These are phyloP conservation scores for Diploscapter pachys DNA, from an alignment of 1,140 invertebrate genomes.

Conservation along the genomic window DNA sequence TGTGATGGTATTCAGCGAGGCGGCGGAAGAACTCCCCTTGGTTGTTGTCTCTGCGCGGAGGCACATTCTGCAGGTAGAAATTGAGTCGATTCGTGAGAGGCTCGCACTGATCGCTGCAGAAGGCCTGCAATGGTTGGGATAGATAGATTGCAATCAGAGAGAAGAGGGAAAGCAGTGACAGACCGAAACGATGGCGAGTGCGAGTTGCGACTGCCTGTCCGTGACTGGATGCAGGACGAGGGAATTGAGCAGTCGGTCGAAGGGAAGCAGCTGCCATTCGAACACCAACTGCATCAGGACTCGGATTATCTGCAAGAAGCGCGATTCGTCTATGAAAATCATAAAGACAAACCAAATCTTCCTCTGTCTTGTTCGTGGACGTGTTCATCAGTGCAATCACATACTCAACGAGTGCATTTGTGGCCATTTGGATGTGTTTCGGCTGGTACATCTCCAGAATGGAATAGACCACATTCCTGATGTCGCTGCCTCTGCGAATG, in stretches of 20 bases:
- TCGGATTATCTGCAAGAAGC: not conserved
- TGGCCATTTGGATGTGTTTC: not conserved
- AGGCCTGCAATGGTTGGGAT: not conserved
- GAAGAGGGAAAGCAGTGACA: constrained; percentile 1
- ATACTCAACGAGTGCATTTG: not conserved
- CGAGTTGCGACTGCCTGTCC: constrained; percentile 15
- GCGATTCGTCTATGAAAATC: no score
- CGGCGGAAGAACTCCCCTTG: constrained; percentile 18
- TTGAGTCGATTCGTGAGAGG: constrained; percentile 19
- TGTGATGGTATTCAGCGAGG: constrained; percentile 16
- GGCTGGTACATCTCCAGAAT: not conserved
- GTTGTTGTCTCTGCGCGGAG: not conserved
- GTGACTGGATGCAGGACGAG: constrained; percentile 30
- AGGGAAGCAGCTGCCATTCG: constrained; percentile 20
- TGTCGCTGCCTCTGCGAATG: not conserved
- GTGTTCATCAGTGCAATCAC: constrained; percentile 3
- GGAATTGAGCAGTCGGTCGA: constrained; percentile 31
- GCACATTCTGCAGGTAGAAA: constrained; percentile 9
- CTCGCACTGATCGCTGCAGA: constrained; percentile 3
- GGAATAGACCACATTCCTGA: not conserved
- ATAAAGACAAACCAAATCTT: no score
- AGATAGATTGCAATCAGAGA: constrained; percentile 10
- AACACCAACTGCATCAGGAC: constrained; percentile 14
- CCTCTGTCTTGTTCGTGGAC: not conserved
- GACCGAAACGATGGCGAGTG: constrained; percentile 12